Conservation (phyloP, 2,113 vertebrate genomes). For the Microtus montanus region DNA sequence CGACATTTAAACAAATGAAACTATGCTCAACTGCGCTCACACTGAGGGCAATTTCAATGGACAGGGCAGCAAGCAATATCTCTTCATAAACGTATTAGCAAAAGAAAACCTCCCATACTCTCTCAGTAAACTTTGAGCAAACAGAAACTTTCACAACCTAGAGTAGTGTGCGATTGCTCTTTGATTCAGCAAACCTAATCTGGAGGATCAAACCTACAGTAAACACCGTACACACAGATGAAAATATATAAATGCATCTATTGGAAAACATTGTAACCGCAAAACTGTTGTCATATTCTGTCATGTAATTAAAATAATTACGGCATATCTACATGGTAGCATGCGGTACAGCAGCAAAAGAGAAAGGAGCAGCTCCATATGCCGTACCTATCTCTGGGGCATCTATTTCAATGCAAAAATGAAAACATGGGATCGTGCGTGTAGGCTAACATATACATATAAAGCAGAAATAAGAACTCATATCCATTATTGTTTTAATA, state of each 20-base stretch:
- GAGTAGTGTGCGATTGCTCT: neutral
- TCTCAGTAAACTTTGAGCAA: neutral
- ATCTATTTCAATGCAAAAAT: neutral
- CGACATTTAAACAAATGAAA: neutral
- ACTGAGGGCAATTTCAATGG: neutral
- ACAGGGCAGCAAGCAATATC: neutral
- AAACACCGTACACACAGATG: neutral
- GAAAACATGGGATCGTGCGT: neutral
- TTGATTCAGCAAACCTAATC: neutral
- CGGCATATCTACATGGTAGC: neutral
- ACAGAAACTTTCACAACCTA: neutral
- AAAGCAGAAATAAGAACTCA: neutral
- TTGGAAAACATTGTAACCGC: neutral
- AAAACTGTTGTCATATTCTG: neutral
- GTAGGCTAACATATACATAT: neutral
- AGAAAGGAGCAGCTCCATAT: neutral
- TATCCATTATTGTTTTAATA: neutral
- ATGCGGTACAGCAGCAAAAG: neutral
- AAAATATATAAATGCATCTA: neutral
- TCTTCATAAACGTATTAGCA: neutral
- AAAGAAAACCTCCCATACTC: slow-evolving; percentile 3
- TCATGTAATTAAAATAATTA: slow-evolving; percentile 20
- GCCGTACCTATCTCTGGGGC: neutral
- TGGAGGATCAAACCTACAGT: neutral
- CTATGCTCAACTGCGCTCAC: neutral